Base-by-base conservation (phyloP, 2,797 vertebrate genomes). In the Anguilla obscura region DNA sequence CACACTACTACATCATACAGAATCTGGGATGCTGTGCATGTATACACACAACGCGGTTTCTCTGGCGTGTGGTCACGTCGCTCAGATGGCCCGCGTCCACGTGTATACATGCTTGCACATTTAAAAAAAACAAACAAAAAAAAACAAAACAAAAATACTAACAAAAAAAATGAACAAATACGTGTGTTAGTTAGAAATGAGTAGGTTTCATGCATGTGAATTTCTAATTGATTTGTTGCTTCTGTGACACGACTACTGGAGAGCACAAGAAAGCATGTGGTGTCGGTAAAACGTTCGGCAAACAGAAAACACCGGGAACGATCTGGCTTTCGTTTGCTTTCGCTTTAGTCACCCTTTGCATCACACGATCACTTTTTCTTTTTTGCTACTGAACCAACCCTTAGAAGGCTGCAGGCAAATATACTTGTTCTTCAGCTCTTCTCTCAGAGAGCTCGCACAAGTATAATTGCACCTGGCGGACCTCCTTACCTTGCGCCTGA, bases 371-470 rank as follows among this genome's bases (percentile, higher is more conserved):
- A 54, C 56, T 50, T 56, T 76, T 76, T 36, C 18, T 16, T 63
- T 63, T 40, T 79, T 54, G 18, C 58, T 74, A 88, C 85, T 86
- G 60, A 87, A 86, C 82, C 85, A 93, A 95, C 94, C 94, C 93
- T 94, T 93, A 94, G 94, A 95, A 95, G 90, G 93, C 94, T 90
- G 89, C 48, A 74, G 85, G 89, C 92, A 94, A 94, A 86, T 88
- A 91, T 92, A 93, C 92, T 93, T 90, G 91, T 88, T 85, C 83
- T 60, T 16, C 91, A 90, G 90, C 91, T 91, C 87, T 0, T 58
- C 45, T 40, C 45, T 40, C 88, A 87, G 82, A 16, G 86, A 89
- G 89, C 88, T 91, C 87, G 86, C 86, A 89, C 92, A 94, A 93
- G 92, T 92, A 93, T 88, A 92, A 86, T 93, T 94, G 94, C 94